Conservation (phyloP, 2,888 invertebrate species). For the Scaptomyza flava region DNA sequence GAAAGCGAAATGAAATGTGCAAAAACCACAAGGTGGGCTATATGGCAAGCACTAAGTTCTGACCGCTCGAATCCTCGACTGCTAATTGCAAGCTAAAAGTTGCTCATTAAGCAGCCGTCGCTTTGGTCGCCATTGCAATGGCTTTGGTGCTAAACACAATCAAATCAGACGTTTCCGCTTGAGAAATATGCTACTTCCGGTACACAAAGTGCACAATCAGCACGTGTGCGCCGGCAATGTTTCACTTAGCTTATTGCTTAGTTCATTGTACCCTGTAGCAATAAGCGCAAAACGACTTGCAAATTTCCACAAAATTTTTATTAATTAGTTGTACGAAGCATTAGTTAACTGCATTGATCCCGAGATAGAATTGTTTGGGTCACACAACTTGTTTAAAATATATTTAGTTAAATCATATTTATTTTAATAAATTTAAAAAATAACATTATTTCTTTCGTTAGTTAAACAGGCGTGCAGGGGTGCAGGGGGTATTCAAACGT, state of each 20-base stretch:
- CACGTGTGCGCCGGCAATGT: constrained; percentile 37
- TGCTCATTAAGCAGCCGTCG: constrained; percentile 59
- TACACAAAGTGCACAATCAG: constrained; percentile 46
- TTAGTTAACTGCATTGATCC: too few relatives aligned
- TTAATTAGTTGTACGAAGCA: too few relatives aligned
- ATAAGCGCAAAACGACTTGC: background rate
- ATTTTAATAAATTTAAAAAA: too few relatives aligned
- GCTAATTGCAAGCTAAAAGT: constrained; percentile 73
- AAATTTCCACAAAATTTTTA: background rate
- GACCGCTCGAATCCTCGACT: constrained; percentile 15
- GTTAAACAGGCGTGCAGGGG: background rate
- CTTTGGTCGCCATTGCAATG: constrained; percentile 8
- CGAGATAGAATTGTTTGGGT: too few relatives aligned
- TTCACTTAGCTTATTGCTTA: constrained; percentile 19
- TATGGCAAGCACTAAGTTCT: background rate
- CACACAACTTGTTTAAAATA: too few relatives aligned
- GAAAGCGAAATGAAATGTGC: constrained; percentile 57
- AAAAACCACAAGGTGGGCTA: constrained; percentile 40
- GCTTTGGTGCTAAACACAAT: constrained; percentile 61
- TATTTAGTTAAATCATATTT: too few relatives aligned
- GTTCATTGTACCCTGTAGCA: constrained; percentile 1
- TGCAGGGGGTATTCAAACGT: background rate
- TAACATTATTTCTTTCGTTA: background rate
- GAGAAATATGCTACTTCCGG: constrained; percentile 70
- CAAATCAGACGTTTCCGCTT: constrained; percentile 71